These are phyloP conservation scores for Crocallis elinguaria DNA, from an alignment of 2,888 invertebrate genomes.

Conservation along the genomic window DNA sequence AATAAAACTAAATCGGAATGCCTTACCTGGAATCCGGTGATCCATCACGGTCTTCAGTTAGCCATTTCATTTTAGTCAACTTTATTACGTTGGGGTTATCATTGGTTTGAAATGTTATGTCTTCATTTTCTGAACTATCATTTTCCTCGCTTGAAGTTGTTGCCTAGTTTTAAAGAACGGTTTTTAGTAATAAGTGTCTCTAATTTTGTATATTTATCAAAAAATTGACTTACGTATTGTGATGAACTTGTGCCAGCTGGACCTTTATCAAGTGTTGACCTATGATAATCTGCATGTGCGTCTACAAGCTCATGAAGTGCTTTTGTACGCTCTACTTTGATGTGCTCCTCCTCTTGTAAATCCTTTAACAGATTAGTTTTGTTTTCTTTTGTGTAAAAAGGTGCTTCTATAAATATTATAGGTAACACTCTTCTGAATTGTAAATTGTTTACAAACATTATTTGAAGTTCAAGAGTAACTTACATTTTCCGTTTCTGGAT, in stretches of 20 bases:
- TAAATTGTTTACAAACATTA: background rate
- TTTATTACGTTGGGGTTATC: conserved; percentile 63
- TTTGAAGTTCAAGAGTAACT: conserved; percentile 1
- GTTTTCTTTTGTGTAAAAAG: background rate
- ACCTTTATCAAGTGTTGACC: conserved; percentile 1
- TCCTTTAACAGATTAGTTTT: conserved; percentile 4
- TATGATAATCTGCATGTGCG: conserved; percentile 42
- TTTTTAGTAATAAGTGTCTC: background rate
- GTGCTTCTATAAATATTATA: too few relatives aligned
- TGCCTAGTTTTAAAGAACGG: conserved; percentile 37
- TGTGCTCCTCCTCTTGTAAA: conserved; percentile 45
- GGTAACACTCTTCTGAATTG: too few relatives aligned
- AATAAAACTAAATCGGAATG: background rate
- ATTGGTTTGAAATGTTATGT: conserved; percentile 22
- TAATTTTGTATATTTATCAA: background rate
- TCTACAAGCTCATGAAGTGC: conserved; percentile 68
- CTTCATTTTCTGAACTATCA: conserved; percentile 45
- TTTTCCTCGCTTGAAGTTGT: conserved; percentile 46
- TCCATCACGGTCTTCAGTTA: conserved; percentile 61
- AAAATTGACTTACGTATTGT: conserved; percentile 15
- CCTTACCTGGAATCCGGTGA: conserved; percentile 68
- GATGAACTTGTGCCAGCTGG: conserved; percentile 1
- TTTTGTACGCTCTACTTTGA: conserved; percentile 68
- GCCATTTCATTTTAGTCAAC: conserved; percentile 76
- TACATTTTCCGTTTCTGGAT: conserved; percentile 47